Evolutionary conservation across 2,113 vertebrate species (phyloP).

Genomic region (Nothoprocta pentlandii): DNA sequence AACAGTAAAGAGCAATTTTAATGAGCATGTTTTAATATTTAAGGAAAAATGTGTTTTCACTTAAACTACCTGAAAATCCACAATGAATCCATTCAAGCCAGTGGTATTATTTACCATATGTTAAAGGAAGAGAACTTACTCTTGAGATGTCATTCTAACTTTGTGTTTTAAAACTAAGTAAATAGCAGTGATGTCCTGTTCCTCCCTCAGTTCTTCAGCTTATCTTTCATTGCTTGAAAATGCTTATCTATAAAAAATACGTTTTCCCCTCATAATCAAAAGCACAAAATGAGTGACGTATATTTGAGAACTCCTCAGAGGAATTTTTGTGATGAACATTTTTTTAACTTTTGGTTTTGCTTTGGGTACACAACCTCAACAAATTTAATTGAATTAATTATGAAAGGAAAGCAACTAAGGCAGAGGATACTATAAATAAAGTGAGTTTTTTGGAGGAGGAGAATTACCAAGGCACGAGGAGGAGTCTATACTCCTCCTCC

Average conservation of each 20-base stretch:
- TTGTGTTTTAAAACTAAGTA: not conserved
- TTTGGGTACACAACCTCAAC: not conserved
- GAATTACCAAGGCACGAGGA: not conserved
- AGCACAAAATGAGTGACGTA: not conserved
- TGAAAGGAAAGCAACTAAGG: not conserved
- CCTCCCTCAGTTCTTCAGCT: not conserved
- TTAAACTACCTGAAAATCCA: constrained; percentile 49
- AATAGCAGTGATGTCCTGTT: not conserved
- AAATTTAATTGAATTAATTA: not conserved
- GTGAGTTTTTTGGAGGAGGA: not conserved
- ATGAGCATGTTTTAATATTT: constrained; percentile 43
- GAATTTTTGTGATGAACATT: not conserved
- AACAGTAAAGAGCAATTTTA: constrained; percentile 1
- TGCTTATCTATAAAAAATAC: not conserved
- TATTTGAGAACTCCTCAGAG: not conserved
- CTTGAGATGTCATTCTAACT: not conserved
- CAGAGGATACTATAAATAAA: not conserved
- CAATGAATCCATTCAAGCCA: constrained; percentile 1
- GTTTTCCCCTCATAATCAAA: not conserved
- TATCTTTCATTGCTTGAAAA: not conserved
- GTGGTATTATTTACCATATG: not conserved
- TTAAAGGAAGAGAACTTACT: not conserved
- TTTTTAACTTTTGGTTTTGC: not conserved
- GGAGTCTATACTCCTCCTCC: not conserved
- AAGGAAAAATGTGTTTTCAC: constrained; percentile 45